Evolutionary conservation across 2,113 vertebrate species (phyloP), one percentile per base, ranked within the genome.

Genomic region (Ictidomys tridecemlineatus): DNA sequence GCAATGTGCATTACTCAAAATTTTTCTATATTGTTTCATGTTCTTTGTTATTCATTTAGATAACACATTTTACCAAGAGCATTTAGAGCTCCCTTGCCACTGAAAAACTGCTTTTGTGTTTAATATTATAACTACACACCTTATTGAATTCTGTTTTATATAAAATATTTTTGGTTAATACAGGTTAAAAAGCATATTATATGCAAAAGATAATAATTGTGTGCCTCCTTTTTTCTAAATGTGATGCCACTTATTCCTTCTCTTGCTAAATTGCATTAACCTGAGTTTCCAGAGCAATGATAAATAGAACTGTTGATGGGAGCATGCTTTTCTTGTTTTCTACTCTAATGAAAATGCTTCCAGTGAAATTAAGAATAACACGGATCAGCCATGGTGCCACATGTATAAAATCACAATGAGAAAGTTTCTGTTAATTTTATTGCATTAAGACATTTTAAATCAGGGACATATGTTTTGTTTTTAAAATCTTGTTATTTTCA

Each of bases 341-440:
- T 92, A 24, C 4, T 63, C 22, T 86, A 74, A n/a, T 73, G 45
- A 24, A 89, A 93, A 91, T 92, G 20, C 32, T 63, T 73, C 53
- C 51, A 45, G 58, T 83, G n/a, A 95, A 86, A 94, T 67, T 85
- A 82, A 63, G 20, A 48, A 74, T 28, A 88, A 63, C 28, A 85
- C 5, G 56, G 0, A 53, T 53, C n/a, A 80, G 51, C 5, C 16
- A 26, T 39, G 67, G 30, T 72, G 2, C 17, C 83, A 7, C 48
- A 48, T 72, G 34, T 82, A 30, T 77, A 67, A 58, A 69, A 73
- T 91, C 69, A 56, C 22, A 92, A 37, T 61, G 70, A 65, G 37
- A 70, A 91, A 34, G 2, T 39, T 89, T 94, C 61, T 82, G 58
- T 93, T 91, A 89, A 80, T 85, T 95, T 70, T 89, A 65, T 76